Evolutionary conservation across 2,888 invertebrate genomes (phyloP).

Genomic region (Dryococelus australis): DNA sequence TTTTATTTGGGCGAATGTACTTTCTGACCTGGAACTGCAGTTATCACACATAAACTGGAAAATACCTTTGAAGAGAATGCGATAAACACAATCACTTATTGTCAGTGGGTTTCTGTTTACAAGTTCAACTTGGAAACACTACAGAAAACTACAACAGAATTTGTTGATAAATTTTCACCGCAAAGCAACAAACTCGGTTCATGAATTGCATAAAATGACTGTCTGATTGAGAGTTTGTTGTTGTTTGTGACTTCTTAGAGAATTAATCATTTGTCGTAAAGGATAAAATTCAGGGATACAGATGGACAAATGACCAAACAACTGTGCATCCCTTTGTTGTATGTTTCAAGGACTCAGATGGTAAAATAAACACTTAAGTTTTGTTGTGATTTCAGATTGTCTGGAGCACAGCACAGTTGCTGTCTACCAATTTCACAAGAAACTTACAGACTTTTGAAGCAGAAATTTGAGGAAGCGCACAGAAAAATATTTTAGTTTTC

Average conservation of each 20-base stretch:
- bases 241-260: too few species aligned
- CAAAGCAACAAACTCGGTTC: too few species aligned
- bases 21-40: background rate
- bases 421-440: constrained; percentile 22
- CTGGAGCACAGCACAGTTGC: constrained; percentile 19
- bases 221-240: too few species aligned
- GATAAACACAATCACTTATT: background rate
- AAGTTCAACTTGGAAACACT: background rate
- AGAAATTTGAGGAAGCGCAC: background rate
- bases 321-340: too few species aligned
- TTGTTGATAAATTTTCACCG: too few species aligned
- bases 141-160: background rate
- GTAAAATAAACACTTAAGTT: background rate
- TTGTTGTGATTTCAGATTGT: background rate
- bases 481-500: background rate
- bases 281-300: too few species aligned
- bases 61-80: background rate
- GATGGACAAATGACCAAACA: too few species aligned
- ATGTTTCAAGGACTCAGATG: too few species aligned
- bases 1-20: background rate
- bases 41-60: background rate
- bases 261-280: too few species aligned
- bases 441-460: background rate
- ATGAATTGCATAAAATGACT: too few species aligned
- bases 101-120: background rate